Percentiles rank a stretch among this genome's conserved stretches.
Conservation (phyloP, 2,797 vertebrate genomes). For the Argya squamiceps region DNA sequence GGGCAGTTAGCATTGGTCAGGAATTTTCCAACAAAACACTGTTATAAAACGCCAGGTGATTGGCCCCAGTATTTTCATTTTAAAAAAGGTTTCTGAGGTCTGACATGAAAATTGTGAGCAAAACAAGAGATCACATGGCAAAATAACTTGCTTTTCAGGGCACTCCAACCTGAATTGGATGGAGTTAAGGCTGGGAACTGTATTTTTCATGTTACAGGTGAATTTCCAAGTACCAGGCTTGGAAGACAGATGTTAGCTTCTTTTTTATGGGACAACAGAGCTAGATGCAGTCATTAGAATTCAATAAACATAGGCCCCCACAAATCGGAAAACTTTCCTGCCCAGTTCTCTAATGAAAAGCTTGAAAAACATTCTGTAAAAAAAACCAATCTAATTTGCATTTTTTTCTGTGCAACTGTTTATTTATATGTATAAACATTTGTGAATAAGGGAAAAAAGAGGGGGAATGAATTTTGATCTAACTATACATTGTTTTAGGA, state of each 20-base stretch:
- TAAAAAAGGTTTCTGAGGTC: not conserved
- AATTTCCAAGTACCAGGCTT: not conserved
- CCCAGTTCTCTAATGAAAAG: not conserved
- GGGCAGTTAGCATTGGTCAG: not conserved
- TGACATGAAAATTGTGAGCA: not conserved
- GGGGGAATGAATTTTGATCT: not conserved
- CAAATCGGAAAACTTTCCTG: not conserved
- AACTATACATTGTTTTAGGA: not conserved
- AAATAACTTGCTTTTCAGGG: not conserved
- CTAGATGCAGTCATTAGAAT: not conserved
- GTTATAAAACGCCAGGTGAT: not conserved
- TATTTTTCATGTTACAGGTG: slow-evolving; percentile 3
- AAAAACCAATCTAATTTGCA: not conserved
- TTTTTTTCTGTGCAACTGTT: not conserved
- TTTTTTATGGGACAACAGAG: not conserved
- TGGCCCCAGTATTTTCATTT: not conserved
- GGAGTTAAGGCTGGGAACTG: not conserved
- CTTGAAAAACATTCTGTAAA: not conserved
- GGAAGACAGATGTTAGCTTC: not conserved
- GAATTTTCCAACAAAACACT: not conserved
- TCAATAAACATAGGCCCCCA: not conserved
- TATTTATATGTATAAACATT: not conserved
- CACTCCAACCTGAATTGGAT: not conserved
- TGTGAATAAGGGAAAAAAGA: not conserved
- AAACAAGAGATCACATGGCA: not conserved